phyloP scores from a whole-genome alignment of 1,140 invertebrate species.

The Doryteuthis pealeii region DNA sequence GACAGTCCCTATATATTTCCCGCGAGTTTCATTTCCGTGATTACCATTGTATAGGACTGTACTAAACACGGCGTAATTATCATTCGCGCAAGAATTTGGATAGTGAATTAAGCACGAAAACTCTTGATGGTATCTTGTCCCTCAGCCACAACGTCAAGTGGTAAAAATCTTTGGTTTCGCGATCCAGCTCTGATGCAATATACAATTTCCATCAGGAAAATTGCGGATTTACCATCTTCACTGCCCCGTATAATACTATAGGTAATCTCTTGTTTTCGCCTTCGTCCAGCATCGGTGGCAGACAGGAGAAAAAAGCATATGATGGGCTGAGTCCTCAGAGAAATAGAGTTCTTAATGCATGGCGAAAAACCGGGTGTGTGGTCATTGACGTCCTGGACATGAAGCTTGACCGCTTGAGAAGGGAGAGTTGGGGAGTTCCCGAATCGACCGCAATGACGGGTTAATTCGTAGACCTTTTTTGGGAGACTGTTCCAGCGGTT shows the following conservation, averaged over 20 bases:
- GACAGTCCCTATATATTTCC: conserved; percentile 83
- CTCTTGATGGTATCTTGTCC: conserved; percentile 81
- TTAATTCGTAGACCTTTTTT: conserved; percentile 52
- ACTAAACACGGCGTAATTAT: conserved; percentile 84
- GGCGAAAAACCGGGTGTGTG: conserved; percentile 80
- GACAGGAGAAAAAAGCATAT: conserved; percentile 61
- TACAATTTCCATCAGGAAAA: conserved; percentile 65
- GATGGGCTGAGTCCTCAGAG: conserved; percentile 69
- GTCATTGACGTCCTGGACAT: conserved; percentile 80
- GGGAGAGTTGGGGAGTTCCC: conserved; percentile 73
- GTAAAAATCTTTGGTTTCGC: conserved; percentile 81
- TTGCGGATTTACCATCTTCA: conserved; percentile 75
- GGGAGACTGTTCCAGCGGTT: conserved; percentile 63
- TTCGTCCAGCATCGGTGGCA: conserved; percentile 85
- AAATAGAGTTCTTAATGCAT: conserved; percentile 75
- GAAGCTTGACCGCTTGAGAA: conserved; percentile 71
- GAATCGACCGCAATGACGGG: conserved; percentile 75
- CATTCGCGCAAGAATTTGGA: conserved; percentile 84
- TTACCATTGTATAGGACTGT: conserved; percentile 75
- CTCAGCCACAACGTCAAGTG: conserved; percentile 69
- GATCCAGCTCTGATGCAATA: conserved; percentile 77
- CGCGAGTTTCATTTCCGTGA: conserved; percentile 82
- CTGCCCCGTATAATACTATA: conserved; percentile 82
- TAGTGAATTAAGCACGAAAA: conserved; percentile 74
- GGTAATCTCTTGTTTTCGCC: conserved; percentile 88